Conservation (phyloP, 92 coral and sea anemone species). For the Siderastrea radians region DNA sequence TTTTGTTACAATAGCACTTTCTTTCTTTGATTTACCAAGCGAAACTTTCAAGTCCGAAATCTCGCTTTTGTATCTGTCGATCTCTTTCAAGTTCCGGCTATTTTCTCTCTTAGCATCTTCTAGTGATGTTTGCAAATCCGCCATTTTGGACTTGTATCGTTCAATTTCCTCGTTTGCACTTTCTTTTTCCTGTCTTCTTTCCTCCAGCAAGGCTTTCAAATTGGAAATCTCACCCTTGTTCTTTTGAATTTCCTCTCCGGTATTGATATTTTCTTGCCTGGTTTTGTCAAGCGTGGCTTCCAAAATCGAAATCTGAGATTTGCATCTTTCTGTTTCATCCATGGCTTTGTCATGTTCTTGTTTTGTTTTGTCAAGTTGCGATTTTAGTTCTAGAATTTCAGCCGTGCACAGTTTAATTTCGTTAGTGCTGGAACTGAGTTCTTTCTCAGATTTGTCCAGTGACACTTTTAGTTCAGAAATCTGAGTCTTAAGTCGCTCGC, state of each 20-base stretch:
- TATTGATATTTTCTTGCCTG: neutral
- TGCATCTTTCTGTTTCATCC: slow-evolving; percentile 34
- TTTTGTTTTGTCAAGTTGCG: neutral
- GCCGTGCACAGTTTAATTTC: neutral
- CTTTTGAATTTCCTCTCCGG: slow-evolving; percentile 6
- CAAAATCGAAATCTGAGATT: slow-evolving; percentile 27
- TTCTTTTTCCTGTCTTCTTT: slow-evolving; percentile 10
- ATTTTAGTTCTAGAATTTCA: slow-evolving; percentile 3
- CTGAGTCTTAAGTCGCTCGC: slow-evolving; percentile 42
- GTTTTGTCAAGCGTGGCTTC: slow-evolving; percentile 36
- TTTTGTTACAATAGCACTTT: slow-evolving; percentile 1
- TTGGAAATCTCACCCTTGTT: slow-evolving; percentile 13
- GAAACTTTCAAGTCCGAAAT: slow-evolving; percentile 11
- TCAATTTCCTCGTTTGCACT: neutral
- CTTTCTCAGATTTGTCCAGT: slow-evolving; percentile 7
- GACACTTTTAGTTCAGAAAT: slow-evolving; percentile 46
- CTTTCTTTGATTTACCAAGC: slow-evolving; percentile 1
- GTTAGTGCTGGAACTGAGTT: neutral
- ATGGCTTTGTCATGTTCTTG: neutral
- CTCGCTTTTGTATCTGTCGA: slow-evolving; percentile 14
- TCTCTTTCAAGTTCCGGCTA: slow-evolving; percentile 43
- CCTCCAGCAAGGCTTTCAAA: slow-evolving; percentile 17
- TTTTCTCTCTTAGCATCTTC: slow-evolving; percentile 52
- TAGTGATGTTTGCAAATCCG: slow-evolving; percentile 30
- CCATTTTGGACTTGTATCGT: slow-evolving; percentile 17